These are phyloP conservation scores for Malacoctenus gilli DNA, from an alignment of 2,797 vertebrate species.

Conservation along the genomic window DNA sequence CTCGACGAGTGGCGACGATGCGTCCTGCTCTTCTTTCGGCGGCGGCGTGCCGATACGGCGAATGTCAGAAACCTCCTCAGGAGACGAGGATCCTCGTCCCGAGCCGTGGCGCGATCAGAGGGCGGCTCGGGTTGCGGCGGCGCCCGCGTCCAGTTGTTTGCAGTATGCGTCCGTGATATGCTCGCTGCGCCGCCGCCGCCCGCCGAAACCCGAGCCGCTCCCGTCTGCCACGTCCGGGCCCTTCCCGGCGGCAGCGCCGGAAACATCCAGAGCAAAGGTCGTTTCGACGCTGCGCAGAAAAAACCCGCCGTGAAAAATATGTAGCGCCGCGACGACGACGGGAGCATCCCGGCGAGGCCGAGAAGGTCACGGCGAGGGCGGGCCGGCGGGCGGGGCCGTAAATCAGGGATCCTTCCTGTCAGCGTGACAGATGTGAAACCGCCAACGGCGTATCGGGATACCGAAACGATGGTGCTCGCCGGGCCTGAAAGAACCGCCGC, in stretches of 20 bases:
- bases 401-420: too few relatives aligned
- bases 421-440: too few relatives aligned
- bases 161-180: constrained; percentile 23
- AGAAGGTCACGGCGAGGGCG: too few relatives aligned
- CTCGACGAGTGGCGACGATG: constrained; percentile 12
- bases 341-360: too few relatives aligned
- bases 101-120: constrained; percentile 1
- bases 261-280: constrained; percentile 42
- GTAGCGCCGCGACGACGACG: too few relatives aligned
- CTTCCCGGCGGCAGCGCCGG: constrained; percentile 5
- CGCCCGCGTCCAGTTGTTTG: constrained; percentile 39
- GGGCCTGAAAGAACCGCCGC: too few relatives aligned
- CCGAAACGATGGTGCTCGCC: too few relatives aligned
- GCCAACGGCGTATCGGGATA: too few relatives aligned
- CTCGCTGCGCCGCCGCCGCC: constrained; percentile 1
- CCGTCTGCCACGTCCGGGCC: constrained; percentile 19
- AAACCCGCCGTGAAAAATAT: too few relatives aligned
- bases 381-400: too few relatives aligned
- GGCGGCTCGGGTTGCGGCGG: constrained; percentile 14
- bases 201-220: constrained; percentile 32
- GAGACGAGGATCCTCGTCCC: constrained; percentile 1
- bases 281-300: background rate
- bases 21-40: background rate
- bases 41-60: background rate
- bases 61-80: background rate